Evolutionary conservation across 2,888 invertebrate species (phyloP).

Genomic region (Steinernema hermaphroditum): DNA sequence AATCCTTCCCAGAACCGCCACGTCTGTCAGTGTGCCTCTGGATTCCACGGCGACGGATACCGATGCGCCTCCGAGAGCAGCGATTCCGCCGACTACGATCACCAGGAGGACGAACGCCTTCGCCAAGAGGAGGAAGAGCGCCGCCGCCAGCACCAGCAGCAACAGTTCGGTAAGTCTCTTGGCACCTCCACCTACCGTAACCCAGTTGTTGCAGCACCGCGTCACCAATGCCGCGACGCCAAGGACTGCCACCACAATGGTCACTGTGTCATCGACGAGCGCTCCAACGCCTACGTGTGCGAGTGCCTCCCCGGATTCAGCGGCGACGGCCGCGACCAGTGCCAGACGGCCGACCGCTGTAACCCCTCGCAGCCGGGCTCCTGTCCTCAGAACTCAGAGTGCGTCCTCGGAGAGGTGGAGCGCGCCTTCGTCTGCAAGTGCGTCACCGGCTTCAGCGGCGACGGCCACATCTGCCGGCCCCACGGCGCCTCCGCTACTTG

Average conservation of each 20-base stretch:
- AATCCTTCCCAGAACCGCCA: constrained; percentile 68
- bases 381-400: constrained; percentile 65
- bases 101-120: constrained; percentile 9
- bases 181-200: background rate
- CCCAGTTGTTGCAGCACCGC: background rate
- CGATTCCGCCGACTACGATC: background rate
- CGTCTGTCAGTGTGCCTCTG: constrained; percentile 58
- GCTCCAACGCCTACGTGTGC: constrained; percentile 67
- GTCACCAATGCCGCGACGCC: constrained; percentile 64
- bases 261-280: constrained; percentile 66
- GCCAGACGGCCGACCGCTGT: constrained; percentile 56
- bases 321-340: constrained; percentile 68
- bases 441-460: constrained; percentile 59
- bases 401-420: constrained; percentile 56
- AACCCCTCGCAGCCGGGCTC: constrained; percentile 52
- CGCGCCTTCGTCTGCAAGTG: constrained; percentile 72
- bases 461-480: constrained; percentile 49
- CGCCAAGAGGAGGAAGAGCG: background rate
- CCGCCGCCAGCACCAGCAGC: background rate
- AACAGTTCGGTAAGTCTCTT: background rate
- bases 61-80: constrained; percentile 43
- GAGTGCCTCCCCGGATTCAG: constrained; percentile 68
- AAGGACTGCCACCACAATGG: constrained; percentile 68
- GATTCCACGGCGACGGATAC: constrained; percentile 67
- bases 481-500: constrained; percentile 51